These are phyloP conservation scores for Amazona vittata DNA, from an alignment of 2,113 vertebrate genomes.

Conservation along the genomic window DNA sequence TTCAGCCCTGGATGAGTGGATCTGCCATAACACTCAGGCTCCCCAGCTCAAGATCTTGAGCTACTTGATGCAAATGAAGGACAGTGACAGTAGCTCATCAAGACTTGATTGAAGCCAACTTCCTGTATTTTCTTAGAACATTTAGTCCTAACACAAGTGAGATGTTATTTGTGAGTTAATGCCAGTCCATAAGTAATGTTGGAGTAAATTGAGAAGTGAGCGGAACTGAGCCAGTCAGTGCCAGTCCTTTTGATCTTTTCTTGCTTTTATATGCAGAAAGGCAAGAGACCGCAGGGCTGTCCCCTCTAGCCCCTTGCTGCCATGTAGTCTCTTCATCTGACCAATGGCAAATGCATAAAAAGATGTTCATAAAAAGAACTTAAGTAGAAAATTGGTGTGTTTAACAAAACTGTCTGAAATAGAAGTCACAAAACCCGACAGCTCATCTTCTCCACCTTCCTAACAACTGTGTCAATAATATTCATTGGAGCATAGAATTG, in stretches of 20 bases:
- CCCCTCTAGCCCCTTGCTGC: not conserved
- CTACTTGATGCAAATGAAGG: not conserved
- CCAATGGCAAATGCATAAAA: not conserved
- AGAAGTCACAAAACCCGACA: conserved; percentile 45
- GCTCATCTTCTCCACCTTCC: conserved; percentile 11
- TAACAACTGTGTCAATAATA: conserved; percentile 32
- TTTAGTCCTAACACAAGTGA: not conserved
- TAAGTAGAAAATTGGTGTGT: not conserved
- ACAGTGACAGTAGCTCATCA: not conserved
- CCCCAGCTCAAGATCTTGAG: not conserved
- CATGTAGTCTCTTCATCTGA: not conserved
- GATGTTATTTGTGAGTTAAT: not conserved
- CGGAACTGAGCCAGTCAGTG: not conserved
- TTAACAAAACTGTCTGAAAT: conserved; percentile 5
- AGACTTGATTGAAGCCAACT: not conserved
- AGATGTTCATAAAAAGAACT: not conserved
- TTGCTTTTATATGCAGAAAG: not conserved
- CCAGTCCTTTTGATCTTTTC: not conserved
- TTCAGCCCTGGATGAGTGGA: not conserved
- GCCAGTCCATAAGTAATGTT: not conserved
- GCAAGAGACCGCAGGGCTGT: not conserved
- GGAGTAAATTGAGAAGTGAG: not conserved
- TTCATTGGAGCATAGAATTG: conserved; percentile 37
- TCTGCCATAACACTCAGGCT: not conserved
- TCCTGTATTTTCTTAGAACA: not conserved